Conservation (phyloP, 2,113 vertebrate species). For the Actinemys pallida region DNA sequence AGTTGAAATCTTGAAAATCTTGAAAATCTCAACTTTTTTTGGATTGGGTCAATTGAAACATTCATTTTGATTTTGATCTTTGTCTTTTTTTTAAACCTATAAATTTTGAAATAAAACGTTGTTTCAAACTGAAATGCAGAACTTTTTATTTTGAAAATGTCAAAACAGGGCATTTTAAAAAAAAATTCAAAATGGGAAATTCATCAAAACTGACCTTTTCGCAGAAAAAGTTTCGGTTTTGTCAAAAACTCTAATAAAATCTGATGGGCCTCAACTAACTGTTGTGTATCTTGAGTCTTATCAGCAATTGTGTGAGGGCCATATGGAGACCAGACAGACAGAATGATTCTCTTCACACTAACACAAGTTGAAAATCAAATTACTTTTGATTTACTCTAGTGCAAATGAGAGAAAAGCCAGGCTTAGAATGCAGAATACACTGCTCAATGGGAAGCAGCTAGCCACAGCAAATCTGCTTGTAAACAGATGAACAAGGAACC, state of each 20-base stretch:
- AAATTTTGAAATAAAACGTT: neutral
- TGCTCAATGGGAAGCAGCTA: fast-evolving
- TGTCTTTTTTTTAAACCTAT: neutral
- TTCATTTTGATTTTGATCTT: neutral
- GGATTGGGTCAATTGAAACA: neutral
- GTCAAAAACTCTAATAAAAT: neutral
- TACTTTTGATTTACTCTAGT: neutral
- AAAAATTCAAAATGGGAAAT: neutral
- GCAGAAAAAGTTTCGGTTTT: neutral
- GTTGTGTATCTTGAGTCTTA: fast-evolving
- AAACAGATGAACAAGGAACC: neutral
- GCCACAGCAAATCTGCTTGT: fast-evolving
- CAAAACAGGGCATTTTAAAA: neutral
- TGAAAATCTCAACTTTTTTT: neutral
- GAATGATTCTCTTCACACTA: neutral
- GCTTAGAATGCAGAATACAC: neutral
- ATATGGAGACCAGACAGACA: fast-evolving
- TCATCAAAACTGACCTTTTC: neutral
- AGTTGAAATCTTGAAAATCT: neutral
- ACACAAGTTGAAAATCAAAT: neutral
- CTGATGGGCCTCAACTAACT: neutral
- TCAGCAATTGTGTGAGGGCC: neutral
- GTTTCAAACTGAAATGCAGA: neutral
- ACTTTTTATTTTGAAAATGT: neutral
- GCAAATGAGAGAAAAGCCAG: neutral